Evolutionary conservation across 2,797 vertebrate species (phyloP), one percentile per base, ranked within the genome.

Genomic region (Alfaro cultratus): DNA sequence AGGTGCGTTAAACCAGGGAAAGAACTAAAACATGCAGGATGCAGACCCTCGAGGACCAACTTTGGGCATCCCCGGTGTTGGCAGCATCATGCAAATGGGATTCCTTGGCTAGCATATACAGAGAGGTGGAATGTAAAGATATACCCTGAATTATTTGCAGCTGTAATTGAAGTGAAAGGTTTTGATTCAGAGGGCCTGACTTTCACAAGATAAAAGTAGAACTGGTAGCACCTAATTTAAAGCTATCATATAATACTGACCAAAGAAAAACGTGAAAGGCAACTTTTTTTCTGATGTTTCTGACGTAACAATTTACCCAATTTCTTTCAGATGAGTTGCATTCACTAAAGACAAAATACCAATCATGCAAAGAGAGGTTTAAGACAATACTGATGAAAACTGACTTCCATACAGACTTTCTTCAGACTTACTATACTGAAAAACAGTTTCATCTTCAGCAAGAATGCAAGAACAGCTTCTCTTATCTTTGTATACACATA

Each of bases 351-450:
- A 68, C 64, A 68, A 13, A 68, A 12, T 49, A 49, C 13, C 16
- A 16, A 21, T 47, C 23, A 43, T 57, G 51, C 6, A 74, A n/a
- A 73, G 29, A 51, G 29, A 2, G 29, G 2, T 34, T 67, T 46
- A 60, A 39, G 29, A 60, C n/a, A 5, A 53, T 47, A 36, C 18
- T 60, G 21, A 78, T 79, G 11, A 53, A 70, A 75, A 75, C 53
- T 39, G 6, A 23, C 6, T 75, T 57, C 41, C 26, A 5, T n/a
- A 21, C 36, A 57, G 1, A 41, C 7, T 21, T 41, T 34, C 29
- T 62, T 7, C 41, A 45, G 16, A 21, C 53, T 60, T 31, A 6
- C 4, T 1, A 34, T 64, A 49, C 36, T 21, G 9, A 68, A 64
- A 39, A 5, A 68, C 47, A 41, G 1, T 62, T 41, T 45, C 46